A percentile compares a stretch with the other conserved stretches of the same genome.
phyloP scores from a whole-genome alignment of 1,140 invertebrate genomes.

The Sarcophaga bullata region DNA sequence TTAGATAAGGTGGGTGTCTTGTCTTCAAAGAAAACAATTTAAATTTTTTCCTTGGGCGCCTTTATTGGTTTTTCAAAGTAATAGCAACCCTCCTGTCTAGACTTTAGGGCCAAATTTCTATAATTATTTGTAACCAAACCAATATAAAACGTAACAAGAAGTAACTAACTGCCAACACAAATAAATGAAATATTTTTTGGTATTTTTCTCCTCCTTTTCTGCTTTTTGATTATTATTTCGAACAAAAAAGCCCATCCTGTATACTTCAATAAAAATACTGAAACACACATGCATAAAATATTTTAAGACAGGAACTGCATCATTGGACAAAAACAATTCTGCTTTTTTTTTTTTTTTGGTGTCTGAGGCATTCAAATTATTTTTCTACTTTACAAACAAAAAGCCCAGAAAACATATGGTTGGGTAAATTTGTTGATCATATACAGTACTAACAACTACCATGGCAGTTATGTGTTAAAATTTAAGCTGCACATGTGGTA shows the following conservation, averaged over 20 bases:
- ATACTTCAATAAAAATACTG: background rate
- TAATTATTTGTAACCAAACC: background rate
- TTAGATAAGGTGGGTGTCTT: too few species aligned
- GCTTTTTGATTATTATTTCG: too few species aligned
- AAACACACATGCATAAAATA: conserved; percentile 10
- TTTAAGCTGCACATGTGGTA: background rate
- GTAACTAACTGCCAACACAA: background rate
- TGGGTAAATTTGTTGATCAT: background rate
- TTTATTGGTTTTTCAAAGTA: too few species aligned
- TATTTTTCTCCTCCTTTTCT: too few species aligned
- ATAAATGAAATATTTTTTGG: conserved; percentile 21
- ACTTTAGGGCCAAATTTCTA: background rate
- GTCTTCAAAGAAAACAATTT: too few species aligned
- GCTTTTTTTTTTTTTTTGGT: too few species aligned
- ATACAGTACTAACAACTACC: too few species aligned
- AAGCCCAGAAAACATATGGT: background rate
- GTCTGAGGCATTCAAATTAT: background rate
- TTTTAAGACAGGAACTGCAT: background rate
- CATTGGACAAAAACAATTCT: background rate
- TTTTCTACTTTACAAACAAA: background rate
- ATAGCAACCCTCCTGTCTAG: background rate
- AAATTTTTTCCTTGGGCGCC: too few species aligned
- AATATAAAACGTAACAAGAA: background rate
- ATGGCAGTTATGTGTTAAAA: too few species aligned
- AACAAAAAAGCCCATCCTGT: background rate